Base-by-base conservation (phyloP, 92 coral and sea anemone genomes). In the Plumapathes pennacea region DNA sequence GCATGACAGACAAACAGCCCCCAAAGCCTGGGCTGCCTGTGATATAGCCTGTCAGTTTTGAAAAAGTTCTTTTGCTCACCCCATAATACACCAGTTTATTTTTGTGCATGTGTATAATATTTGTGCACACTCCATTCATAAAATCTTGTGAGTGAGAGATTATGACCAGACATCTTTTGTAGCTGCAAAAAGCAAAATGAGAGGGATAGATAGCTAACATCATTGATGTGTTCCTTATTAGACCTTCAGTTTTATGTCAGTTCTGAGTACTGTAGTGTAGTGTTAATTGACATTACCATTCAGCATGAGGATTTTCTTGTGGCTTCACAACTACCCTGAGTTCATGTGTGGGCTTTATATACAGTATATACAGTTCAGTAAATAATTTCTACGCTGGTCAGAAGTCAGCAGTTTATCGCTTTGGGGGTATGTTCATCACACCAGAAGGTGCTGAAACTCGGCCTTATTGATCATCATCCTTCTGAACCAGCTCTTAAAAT, bases 141-240 rank as follows among this genome's bases (percentile, higher is more conserved):
- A 92, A 92, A 69, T 92, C 98, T 75, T 92, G 98, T 0, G 98
- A 92, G 65, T 92, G 98, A 10, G 98, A 92, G 28, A 92, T 85
- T 27, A 92, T 78, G 9, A 92, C 89, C 62, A 92, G 62, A 46
- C 82, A 84, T 63, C 98, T 84, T 77, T 81, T 92, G 83, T 88
- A 92, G 43, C 98, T 92, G 45, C 46, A 70, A 64, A 38, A 40
- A 12, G 28, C 30, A 34, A 39, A 11, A 54, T 28, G 25, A 10
- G 10, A 34, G 36, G 8, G 3, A 27, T 17, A n/a, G 24, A 7
- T 33, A 20, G 2, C 10, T 11, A 49, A 30, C 32, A 12, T 7
- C 5, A 46, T 47, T 18, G 4, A 47, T 47, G 28, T 18, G 27
- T 24, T n/a, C n/a, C n/a, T n/a, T n/a, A n/a, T n/a, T n/a, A n/a